Percentiles rank a stretch among this genome's conserved stretches.
These are phyloP conservation scores for Mesoclemmys tuberculata DNA, from an alignment of 2,113 vertebrate species.

Conservation along the genomic window DNA sequence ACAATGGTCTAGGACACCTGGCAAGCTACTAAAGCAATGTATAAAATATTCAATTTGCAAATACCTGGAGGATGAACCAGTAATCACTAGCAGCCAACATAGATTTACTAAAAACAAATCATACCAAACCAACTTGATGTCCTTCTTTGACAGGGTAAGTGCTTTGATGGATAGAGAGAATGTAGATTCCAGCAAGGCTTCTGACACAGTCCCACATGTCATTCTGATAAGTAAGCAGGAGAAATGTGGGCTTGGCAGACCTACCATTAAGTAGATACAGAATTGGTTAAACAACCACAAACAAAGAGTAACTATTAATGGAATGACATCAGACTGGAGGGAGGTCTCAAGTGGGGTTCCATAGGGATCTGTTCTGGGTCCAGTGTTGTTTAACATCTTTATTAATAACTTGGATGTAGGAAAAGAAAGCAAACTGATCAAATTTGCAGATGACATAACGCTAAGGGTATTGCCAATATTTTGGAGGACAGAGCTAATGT, in stretches of 20 bases:
- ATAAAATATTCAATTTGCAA: not conserved
- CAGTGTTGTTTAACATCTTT: not conserved
- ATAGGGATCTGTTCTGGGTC: not conserved
- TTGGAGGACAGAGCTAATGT: not conserved
- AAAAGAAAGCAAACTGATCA: not conserved
- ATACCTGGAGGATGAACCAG: not conserved
- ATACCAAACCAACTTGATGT: not conserved
- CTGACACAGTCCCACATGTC: not conserved
- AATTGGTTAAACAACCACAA: not conserved
- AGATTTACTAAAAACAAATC: not conserved
- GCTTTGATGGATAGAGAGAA: not conserved
- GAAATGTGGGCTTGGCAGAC: not conserved
- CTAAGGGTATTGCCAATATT: not conserved
- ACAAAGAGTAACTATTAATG: not conserved
- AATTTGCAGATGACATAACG: not conserved
- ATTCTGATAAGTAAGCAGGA: not conserved
- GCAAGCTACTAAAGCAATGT: not conserved
- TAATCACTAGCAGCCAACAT: not conserved
- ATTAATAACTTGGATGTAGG: not conserved
- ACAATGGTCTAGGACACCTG: not conserved
- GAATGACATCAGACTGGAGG: not conserved
- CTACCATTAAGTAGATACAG: not conserved
- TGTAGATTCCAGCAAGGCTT: not conserved
- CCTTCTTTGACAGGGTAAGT: not conserved
- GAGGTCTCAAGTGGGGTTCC: not conserved